These are phyloP conservation scores for Nilaparvata lugens DNA, from an alignment of 1,140 invertebrate species.

Conservation along the genomic window DNA sequence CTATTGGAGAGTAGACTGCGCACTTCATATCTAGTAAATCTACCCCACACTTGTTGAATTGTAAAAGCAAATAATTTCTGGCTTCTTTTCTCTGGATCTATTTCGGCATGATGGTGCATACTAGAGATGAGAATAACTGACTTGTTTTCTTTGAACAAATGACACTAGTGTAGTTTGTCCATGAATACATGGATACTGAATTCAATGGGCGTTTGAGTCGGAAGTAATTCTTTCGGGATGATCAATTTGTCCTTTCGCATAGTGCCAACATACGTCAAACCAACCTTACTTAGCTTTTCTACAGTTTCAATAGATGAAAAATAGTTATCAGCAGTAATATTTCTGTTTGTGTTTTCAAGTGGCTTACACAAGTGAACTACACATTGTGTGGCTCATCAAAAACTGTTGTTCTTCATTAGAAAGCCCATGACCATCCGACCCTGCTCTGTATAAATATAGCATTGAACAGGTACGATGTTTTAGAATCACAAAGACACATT, in stretches of 20 bases:
- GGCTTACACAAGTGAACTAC: slow-evolving; percentile 14
- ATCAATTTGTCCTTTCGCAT: slow-evolving; percentile 38
- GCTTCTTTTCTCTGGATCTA: slow-evolving; percentile 24
- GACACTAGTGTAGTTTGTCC: slow-evolving; percentile 17
- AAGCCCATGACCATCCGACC: slow-evolving; percentile 8
- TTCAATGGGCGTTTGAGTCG: slow-evolving; percentile 7
- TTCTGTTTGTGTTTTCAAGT: slow-evolving; percentile 25
- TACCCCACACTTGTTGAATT: slow-evolving; percentile 31
- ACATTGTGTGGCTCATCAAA: not conserved
- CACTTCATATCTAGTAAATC: slow-evolving; percentile 30
- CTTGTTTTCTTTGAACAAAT: slow-evolving; percentile 26
- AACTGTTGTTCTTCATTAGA: slow-evolving; percentile 4
- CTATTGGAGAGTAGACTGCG: slow-evolving; percentile 24
- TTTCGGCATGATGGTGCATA: slow-evolving; percentile 28
- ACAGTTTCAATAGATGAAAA: slow-evolving; percentile 24
- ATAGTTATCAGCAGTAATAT: slow-evolving; percentile 26
- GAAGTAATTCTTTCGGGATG: slow-evolving; percentile 29
- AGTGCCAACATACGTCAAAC: slow-evolving; percentile 36
- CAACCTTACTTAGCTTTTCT: slow-evolving; percentile 27
- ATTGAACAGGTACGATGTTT: slow-evolving; percentile 20
- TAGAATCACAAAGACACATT: slow-evolving; percentile 25
- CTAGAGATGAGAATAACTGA: slow-evolving; percentile 28
- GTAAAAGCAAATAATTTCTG: slow-evolving; percentile 28
- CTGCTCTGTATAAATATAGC: slow-evolving; percentile 15
- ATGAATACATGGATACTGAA: slow-evolving; percentile 14